A percentile compares a stretch with the other conserved stretches of the same genome.
phyloP scores from a whole-genome alignment of 2,888 invertebrate genomes.

The Coenonympha arcania region DNA sequence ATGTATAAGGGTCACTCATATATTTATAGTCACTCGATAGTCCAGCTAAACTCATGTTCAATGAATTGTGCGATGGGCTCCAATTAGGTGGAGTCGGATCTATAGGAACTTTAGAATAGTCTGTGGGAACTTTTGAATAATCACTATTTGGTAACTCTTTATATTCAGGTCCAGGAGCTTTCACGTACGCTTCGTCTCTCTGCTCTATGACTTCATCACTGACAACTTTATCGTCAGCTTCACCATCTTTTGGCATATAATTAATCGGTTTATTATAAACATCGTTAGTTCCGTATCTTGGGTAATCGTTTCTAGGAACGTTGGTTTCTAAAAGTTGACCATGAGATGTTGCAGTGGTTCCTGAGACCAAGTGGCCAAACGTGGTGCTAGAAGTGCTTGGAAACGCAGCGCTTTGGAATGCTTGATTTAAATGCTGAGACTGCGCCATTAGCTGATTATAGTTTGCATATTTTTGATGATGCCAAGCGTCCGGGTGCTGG shows the following conservation, averaged over 20 bases:
- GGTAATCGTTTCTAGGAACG: constrained; percentile 65
- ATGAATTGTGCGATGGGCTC: constrained; percentile 66
- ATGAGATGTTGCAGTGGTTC: constrained; percentile 64
- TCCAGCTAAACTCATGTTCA: constrained; percentile 67
- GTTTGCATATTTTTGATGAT: constrained; percentile 70
- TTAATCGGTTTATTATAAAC: constrained; percentile 61
- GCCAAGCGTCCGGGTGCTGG: constrained; percentile 67
- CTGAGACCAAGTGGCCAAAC: constrained; percentile 67
- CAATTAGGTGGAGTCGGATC: constrained; percentile 74
- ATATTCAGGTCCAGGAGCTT: constrained; percentile 56
- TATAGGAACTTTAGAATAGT: constrained; percentile 63
- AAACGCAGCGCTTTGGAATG: constrained; percentile 69
- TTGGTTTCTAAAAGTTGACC: constrained; percentile 69
- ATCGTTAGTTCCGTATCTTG: constrained; percentile 59
- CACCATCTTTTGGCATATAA: constrained; percentile 64
- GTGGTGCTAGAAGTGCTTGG: constrained; percentile 66
- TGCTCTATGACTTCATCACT: constrained; percentile 60
- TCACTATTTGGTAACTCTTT: constrained; percentile 67
- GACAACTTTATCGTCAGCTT: constrained; percentile 56
- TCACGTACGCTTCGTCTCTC: constrained; percentile 58
- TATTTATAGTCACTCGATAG: constrained; percentile 68
- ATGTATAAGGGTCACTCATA: constrained; percentile 69
- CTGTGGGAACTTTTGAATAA: constrained; percentile 73
- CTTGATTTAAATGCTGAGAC: constrained; percentile 74
- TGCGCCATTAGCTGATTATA: constrained; percentile 73